phyloP scores from a whole-genome alignment of 2,797 vertebrate species.

The Pseudomugil tenellus region DNA sequence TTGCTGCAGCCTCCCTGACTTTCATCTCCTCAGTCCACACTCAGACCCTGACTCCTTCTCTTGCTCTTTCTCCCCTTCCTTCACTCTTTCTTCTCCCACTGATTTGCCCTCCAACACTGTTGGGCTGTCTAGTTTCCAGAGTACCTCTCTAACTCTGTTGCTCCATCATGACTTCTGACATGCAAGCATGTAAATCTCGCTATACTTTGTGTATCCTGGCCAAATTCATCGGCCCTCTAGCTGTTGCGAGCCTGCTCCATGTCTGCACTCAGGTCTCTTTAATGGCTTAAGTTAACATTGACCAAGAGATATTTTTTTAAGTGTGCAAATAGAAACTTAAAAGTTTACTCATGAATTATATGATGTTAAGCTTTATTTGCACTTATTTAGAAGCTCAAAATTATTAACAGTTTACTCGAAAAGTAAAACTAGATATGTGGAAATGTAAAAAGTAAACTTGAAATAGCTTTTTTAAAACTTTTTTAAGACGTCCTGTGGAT shows the following conservation, averaged over 20 bases:
- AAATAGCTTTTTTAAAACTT: background rate
- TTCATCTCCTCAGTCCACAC: slow-evolving; percentile 66
- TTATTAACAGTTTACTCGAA: background rate
- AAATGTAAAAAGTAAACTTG: slow-evolving; percentile 1
- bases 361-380: background rate
- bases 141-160: slow-evolving; percentile 39
- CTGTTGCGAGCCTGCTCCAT: slow-evolving; percentile 46
- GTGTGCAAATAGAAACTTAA: background rate
- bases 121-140: slow-evolving; percentile 42
- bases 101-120: slow-evolving; percentile 20
- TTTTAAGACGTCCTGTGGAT: slow-evolving; percentile 19
- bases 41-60: slow-evolving; percentile 32
- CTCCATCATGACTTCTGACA: slow-evolving; percentile 28
- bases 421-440: background rate
- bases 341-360: background rate
- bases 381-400: background rate
- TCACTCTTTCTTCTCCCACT: slow-evolving; percentile 42
- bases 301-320: slow-evolving; percentile 2
- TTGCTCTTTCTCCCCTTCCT: slow-evolving; percentile 48
- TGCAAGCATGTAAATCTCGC: background rate
- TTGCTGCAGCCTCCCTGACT: slow-evolving; percentile 42
- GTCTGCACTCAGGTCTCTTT: slow-evolving; percentile 36
- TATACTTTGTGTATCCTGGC: slow-evolving; percentile 20
- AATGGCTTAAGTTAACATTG: slow-evolving; percentile 15
- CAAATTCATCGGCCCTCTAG: slow-evolving; percentile 56